Percentiles rank a stretch among this genome's conserved stretches.
Conservation (phyloP, 2,888 invertebrate species). For the Xestoiulus laeticollis region DNA sequence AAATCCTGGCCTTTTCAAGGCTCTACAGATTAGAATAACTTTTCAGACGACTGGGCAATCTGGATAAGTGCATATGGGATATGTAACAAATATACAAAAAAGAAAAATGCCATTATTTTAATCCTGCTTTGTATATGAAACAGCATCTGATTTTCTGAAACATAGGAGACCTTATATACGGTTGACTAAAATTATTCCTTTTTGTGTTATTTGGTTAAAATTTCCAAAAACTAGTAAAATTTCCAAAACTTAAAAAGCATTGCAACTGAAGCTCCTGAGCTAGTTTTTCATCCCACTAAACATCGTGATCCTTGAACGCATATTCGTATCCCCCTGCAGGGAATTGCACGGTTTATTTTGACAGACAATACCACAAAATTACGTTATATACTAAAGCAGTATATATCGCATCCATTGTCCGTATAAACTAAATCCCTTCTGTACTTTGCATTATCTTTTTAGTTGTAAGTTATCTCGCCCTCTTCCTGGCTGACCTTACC, state of each 20-base stretch:
- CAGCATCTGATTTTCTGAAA: not conserved
- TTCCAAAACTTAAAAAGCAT: not conserved
- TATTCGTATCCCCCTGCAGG: not conserved
- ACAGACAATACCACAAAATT: slow-evolving; percentile 19
- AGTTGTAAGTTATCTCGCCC: slow-evolving; percentile 36
- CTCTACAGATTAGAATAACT: no score
- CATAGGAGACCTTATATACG: not conserved
- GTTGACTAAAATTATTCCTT: not conserved
- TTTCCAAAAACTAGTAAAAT: not conserved
- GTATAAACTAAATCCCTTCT: slow-evolving; percentile 6
- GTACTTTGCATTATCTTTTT: slow-evolving; percentile 31
- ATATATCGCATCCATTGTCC: not conserved
- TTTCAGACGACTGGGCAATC: no score
- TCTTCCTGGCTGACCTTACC: slow-evolving; percentile 41
- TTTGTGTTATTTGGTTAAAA: no score
- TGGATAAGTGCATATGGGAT: no score
- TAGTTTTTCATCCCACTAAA: not conserved
- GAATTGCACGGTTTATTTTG: slow-evolving; percentile 1
- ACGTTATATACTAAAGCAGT: not conserved
- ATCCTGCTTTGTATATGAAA: no score
- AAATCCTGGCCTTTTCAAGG: no score
- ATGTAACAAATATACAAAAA: no score
- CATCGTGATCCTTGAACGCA: not conserved
- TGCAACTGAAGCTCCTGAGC: not conserved
- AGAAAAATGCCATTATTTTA: no score